Base-by-base conservation (phyloP, 2,113 vertebrate species). In the Ammospiza nelsoni region DNA sequence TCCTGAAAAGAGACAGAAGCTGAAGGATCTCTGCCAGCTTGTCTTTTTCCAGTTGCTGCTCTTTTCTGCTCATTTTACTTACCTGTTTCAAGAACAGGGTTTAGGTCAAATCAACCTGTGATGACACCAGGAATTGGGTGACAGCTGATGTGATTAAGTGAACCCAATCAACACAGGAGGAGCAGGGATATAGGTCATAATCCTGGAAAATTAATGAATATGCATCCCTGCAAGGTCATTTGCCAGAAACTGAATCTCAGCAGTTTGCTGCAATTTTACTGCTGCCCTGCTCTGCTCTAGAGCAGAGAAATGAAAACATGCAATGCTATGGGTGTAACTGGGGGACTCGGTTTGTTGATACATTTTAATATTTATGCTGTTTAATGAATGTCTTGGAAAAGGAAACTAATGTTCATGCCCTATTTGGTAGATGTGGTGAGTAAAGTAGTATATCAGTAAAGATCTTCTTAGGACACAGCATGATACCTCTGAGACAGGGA, bases 61-160 rank as follows among this genome's bases (percentile, higher is more conserved):
- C 33, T 77, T 69, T 66, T 55, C 54, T 83, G n/a, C 27, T 79
- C 16, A 19, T 87, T 69, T 94, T 85, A 54, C 63, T 85, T 69
- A 82, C 46, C 46, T 48, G 24, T n/a, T 76, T 87, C 21, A 80
- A 74, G 41, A 54, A 46, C 5, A 76, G 43, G 46, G 37, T 27
- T 85, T n/a, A 91, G 71, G 55, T 54, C 52, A 83, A 35, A 58
- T 15, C 48, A 90, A 2, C 29, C 48, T 77, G 35, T 77, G 75
- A 91, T 86, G n/a, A 67, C 85, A 86, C 52, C 22, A 74, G 63
- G 28, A 85, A 77, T 17, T 1, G 8, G 37, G 35, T 83, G 71
- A 79, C 52, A 86, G 52, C 61, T 90, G 73, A 89, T 87, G 41
- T 35, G 94, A 90, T 85, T 76, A 91, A 55, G 59, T 55, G 75